Percentiles rank a stretch among this genome's conserved stretches.
phyloP scores from a whole-genome alignment of 2,888 invertebrate genomes.

The Didymodactylos carnosus region DNA sequence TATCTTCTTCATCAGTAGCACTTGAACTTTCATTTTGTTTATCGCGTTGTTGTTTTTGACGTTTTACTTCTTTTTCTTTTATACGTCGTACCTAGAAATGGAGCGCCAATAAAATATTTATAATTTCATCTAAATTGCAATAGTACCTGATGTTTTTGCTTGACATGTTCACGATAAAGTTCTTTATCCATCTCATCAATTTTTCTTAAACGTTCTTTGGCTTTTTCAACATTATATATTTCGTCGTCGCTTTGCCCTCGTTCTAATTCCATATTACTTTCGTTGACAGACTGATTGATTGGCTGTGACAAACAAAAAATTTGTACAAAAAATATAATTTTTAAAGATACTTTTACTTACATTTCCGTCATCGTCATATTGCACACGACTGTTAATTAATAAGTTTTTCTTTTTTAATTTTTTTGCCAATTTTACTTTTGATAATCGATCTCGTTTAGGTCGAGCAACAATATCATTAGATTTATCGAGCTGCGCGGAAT shows the following conservation, averaged over 20 bases:
- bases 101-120: background rate
- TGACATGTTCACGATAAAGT: slow-evolving; percentile 6
- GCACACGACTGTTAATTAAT: slow-evolving; percentile 56
- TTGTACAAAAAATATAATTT: background rate
- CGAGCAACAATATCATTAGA: slow-evolving; percentile 15
- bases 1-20: background rate
- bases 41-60: background rate
- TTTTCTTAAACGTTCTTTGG: slow-evolving; percentile 2
- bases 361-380: slow-evolving; percentile 69
- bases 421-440: slow-evolving; percentile 15
- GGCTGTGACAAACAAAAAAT: background rate
- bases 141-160: slow-evolving; percentile 7
- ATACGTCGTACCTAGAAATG: background rate
- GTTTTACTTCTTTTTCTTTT: slow-evolving; percentile 4
- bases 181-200: slow-evolving; percentile 11
- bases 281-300: background rate
- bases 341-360: slow-evolving; percentile 22
- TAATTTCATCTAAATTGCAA: background rate
- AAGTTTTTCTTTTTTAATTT: slow-evolving; percentile 51
- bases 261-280: background rate
- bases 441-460: slow-evolving; percentile 13
- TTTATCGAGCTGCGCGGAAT: background rate
- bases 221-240: slow-evolving; percentile 9
- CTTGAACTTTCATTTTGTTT: background rate
- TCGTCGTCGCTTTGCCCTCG: background rate